Evolutionary conservation across 2,888 invertebrate genomes (phyloP).

Genomic region (Merodon equestris): DNA sequence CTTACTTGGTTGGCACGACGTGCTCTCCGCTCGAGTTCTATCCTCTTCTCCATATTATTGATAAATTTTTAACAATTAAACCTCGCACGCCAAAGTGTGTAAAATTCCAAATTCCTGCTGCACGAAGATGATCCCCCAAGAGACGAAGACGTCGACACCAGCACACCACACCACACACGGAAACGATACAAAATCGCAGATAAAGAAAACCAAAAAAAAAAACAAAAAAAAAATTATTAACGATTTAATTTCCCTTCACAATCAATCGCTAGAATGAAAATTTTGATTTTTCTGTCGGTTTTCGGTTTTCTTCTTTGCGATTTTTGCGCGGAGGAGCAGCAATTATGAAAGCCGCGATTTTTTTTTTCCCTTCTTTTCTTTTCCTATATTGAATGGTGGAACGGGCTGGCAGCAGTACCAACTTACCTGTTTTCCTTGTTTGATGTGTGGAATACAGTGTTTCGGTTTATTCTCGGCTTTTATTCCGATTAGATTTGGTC

Average conservation of each 20-base stretch:
- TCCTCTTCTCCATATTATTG: conserved; percentile 96
- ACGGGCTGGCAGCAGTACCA: conserved; percentile 54
- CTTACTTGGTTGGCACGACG: conserved; percentile 93
- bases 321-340: conserved; percentile 51
- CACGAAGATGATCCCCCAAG: conserved; percentile 34
- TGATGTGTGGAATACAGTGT: conserved; percentile 43
- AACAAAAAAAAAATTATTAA: conserved; percentile 39
- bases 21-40: conserved; percentile 96
- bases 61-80: no score
- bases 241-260: conserved; percentile 22
- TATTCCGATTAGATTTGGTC: conserved; percentile 30
- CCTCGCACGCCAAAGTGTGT: conserved; percentile 46
- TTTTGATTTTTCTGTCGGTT: conserved; percentile 54
- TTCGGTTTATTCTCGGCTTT: conserved; percentile 52
- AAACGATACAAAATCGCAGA: conserved; percentile 28
- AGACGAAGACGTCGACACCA: conserved; percentile 1
- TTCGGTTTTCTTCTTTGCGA: conserved; percentile 15
- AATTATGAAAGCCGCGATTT: conserved; percentile 68
- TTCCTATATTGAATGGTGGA: conserved; percentile 45
- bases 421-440: conserved; percentile 56
- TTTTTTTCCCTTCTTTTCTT: conserved; percentile 25
- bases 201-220: conserved; percentile 25
- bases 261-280: conserved; percentile 30
- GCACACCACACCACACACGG: conserved; percentile 19
- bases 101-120: conserved; percentile 49